Conservation (phyloP, 2,113 vertebrate genomes). For the Xiphorhynchus elegans region DNA sequence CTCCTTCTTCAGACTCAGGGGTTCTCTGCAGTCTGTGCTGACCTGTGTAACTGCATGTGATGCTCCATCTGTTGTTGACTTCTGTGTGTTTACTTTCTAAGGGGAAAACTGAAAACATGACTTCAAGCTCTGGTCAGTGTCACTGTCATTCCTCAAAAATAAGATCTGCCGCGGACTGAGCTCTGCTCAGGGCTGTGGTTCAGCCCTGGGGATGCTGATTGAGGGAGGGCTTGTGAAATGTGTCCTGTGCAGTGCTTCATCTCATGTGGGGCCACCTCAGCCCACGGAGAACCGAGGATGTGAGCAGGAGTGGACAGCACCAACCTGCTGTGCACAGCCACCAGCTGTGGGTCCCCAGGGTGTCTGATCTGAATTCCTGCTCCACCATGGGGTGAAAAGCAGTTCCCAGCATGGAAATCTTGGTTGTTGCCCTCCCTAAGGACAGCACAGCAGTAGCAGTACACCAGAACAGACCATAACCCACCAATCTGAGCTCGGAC, state of each 20-base stretch:
- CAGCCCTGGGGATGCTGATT: not conserved
- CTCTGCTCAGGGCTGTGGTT: not conserved
- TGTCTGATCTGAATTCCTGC: not conserved
- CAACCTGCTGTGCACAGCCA: not conserved
- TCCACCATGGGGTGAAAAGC: not conserved
- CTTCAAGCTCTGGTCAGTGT: constrained; percentile 29
- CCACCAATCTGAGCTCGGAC: not conserved
- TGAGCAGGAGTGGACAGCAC: not conserved
- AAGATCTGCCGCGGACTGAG: not conserved
- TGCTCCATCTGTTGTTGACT: constrained; percentile 64
- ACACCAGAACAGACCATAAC: not conserved
- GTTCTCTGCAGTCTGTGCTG: constrained; percentile 23
- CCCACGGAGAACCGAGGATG: not conserved
- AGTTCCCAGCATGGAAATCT: not conserved
- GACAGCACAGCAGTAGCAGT: not conserved
- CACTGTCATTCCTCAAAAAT: constrained; percentile 23
- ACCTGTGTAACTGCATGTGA: constrained; percentile 27
- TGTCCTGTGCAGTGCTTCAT: not conserved
- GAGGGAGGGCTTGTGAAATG: not conserved
- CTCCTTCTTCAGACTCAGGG: not conserved
- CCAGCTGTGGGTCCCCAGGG: not conserved
- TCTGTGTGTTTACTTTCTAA: constrained; percentile 39
- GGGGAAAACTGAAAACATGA: constrained; percentile 5
- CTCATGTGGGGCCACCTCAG: not conserved
- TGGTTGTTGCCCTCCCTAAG: not conserved